Conservation (phyloP, 2,888 invertebrate genomes). For the Drosophila lacicola region DNA sequence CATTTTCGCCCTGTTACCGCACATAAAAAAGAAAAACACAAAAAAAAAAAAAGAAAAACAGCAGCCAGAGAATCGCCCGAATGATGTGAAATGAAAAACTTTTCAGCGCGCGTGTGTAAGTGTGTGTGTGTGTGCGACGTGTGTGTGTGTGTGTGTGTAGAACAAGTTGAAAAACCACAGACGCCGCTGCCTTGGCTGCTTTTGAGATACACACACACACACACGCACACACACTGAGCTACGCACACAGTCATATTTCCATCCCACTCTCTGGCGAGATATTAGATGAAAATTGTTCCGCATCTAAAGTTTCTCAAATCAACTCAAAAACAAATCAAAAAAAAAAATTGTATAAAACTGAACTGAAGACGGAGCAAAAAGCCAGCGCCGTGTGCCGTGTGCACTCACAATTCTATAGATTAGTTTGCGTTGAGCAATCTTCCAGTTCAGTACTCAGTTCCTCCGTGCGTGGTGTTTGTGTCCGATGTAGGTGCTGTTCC, state of each 20-base stretch:
- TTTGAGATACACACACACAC: conserved; percentile 38
- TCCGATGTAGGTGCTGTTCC: conserved; percentile 67
- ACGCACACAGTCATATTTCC: conserved; percentile 69
- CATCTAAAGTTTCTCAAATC: conserved; percentile 78
- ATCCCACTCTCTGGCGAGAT: conserved; percentile 75
- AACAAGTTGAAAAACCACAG: conserved; percentile 60
- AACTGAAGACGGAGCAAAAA: conserved; percentile 42
- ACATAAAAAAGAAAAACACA: conserved; percentile 33
- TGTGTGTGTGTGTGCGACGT: conserved; percentile 11
- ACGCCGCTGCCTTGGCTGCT: conserved; percentile 46
- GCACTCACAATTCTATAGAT: conserved; percentile 80
- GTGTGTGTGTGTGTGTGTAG: conserved; percentile 24
- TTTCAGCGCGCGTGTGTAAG: conserved; percentile 22
- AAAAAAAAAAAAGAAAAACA: conserved; percentile 1
- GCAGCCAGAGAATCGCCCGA: conserved; percentile 24
- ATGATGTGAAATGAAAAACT: conserved; percentile 53
- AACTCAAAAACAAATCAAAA: conserved; percentile 42
- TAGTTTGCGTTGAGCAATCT: conserved; percentile 82
- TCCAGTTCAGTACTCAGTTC: conserved; percentile 77
- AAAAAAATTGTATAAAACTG: conserved; percentile 15
- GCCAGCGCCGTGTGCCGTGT: conserved; percentile 71
- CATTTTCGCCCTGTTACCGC: conserved; percentile 60
- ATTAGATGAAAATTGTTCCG: conserved; percentile 68
- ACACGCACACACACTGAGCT: conserved; percentile 5
- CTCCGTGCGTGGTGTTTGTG: conserved; percentile 71